Evolutionary conservation across 2,797 vertebrate genomes (phyloP), one percentile per base, ranked within the genome.

Genomic region (Hapalemur alaotrensis): DNA sequence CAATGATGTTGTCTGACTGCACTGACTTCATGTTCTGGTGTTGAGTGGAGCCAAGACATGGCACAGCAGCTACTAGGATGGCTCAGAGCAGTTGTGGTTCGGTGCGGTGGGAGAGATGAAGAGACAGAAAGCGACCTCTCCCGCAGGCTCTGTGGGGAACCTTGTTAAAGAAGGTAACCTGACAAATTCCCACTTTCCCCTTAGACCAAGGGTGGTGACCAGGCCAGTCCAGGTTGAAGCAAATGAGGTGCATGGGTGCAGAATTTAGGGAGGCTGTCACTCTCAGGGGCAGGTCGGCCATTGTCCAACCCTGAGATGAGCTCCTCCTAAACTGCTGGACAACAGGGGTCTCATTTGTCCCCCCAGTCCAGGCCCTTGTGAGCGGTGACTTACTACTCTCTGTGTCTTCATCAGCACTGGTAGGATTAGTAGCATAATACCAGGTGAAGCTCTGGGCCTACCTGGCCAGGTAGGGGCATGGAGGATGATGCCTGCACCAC

Each of bases 281-380:
- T 70, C 65, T 35, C 5, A 9, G 35, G 32, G 18, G 2, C 5
- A 30, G 43, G 28, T 22, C 1, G 1, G 41, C 54, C 15, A 30
- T 35, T 15, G 20, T 18, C 35, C 63, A 48, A 25, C 20, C 46
- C 52, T 41, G 35, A 82, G 25, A 48, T 5, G 6, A 52, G 20
- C 8, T 30, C 15, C 52, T 46, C 12, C 3, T 76, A 22, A 46
- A 30, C 32, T 54, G 61, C 1, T 5, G 69, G 13, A 67, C 35
- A 15, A 1, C 5, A 32, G 54, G 28, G 0, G 2, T n/a, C n/a
- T 23, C 69, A 5, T 28, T n/a, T 18, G n/a, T 23, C 35, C 43
- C 15, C 1, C 2, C 2, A 46, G 12, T 57, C 25, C 3, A 50
- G 65, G n/a, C 57, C 41, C 18, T 4, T 12, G 18, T 38, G 35